These are phyloP conservation scores for Nemapogon koenigi DNA, from an alignment of 2,888 invertebrate species.

Conservation along the genomic window DNA sequence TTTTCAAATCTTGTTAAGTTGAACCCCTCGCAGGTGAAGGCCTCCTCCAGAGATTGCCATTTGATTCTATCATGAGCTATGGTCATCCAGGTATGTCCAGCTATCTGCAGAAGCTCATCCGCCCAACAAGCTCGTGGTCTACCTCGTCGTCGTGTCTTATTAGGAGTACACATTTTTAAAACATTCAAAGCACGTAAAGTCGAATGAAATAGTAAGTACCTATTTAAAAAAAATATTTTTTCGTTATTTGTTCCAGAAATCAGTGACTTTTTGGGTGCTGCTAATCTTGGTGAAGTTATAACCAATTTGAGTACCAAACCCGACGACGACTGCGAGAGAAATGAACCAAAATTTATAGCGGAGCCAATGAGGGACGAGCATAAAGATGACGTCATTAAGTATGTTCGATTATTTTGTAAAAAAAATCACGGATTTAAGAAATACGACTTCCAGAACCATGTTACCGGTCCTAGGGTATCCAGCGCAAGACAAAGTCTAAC, in stretches of 20 bases:
- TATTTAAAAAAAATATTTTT: slow-evolving; percentile 1
- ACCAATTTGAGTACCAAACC: slow-evolving; percentile 56
- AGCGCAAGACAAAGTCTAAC: not conserved
- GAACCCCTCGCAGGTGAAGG: no score
- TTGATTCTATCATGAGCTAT: no score
- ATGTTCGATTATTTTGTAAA: slow-evolving; percentile 29
- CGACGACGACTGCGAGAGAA: slow-evolving; percentile 19
- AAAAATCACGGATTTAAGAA: no score
- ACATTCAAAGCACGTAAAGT: no score
- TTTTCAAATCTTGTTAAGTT: no score
- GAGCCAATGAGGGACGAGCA: slow-evolving; percentile 68
- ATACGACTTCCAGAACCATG: not conserved
- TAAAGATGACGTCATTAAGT: slow-evolving; percentile 75
- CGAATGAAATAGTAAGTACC: no score
- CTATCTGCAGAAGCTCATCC: no score
- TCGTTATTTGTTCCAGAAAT: slow-evolving; percentile 65
- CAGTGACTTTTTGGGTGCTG: slow-evolving; percentile 79
- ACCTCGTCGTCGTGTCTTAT: no score
- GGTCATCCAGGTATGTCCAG: no score
- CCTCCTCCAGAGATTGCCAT: no score
- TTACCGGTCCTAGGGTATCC: not conserved
- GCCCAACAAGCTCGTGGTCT: no score
- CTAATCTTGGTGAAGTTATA: slow-evolving; percentile 73
- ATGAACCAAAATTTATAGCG: slow-evolving; percentile 39
- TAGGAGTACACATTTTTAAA: no score